Evolutionary conservation across 2,113 vertebrate species (phyloP), one percentile per base, ranked within the genome.

Genomic region (Lepisosteus oculatus): DNA sequence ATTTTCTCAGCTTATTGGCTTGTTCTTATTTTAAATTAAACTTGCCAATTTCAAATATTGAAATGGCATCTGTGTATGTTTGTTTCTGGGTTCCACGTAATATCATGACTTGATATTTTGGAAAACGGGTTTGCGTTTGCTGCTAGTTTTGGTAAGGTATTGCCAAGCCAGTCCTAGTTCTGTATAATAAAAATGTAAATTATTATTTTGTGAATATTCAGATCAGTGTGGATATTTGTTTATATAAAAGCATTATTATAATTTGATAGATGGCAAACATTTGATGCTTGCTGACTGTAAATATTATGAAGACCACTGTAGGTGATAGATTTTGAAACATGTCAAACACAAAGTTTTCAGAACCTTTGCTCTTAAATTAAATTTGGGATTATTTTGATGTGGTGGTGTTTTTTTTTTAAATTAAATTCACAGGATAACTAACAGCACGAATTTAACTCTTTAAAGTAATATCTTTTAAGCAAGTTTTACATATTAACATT

Each of bases 1-100:
- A 91, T 96, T 96, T 98, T 95, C 94, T 90, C 92, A 96, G 90
- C 92, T 98, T 98, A 97, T 96, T 96, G 95, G 94, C 94, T 96
- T 95, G 93, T 92, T 94, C 93, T 93, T 92, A 90, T 93, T 97
- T 93, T 93, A 97, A 97, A 97, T 97, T 96, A 97, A 97, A 97
- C 94, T 95, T 94, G 92, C 92, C 93, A 92, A 94, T 95, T 97
- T 97, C 94, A 95, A 92, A 98, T 96, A 96, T 95, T 95, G 93
- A 97, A 98, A 97, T 97, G 93, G 93, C 92, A 93, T 95, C 92
- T 90, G 90, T 94, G 91, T 90, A 90, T 95, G 92, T 93, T 91
- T 90, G 87, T 94, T 94, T 93, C 93, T 92, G 85, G 93, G 93
- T 93, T 91, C 92, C 91, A 90, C 88, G 92, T 92, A 95, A 94